Conservation (phyloP, 2,797 vertebrate species). For the Botia kubotai region DNA sequence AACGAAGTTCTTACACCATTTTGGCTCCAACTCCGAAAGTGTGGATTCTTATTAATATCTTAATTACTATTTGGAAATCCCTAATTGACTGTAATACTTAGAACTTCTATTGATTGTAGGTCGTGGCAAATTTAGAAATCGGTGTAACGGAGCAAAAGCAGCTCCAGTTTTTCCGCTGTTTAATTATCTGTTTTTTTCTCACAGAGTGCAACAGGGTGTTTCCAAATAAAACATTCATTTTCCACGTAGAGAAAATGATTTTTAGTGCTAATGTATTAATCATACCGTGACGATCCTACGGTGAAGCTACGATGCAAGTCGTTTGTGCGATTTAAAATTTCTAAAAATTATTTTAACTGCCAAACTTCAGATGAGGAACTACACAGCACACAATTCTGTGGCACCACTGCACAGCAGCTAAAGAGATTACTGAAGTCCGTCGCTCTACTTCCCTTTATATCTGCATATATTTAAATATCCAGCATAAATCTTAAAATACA, state of each 20-base stretch:
- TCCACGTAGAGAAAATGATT: background rate
- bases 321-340: too few relatives aligned
- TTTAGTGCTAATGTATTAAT: conserved; percentile 3
- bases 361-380: too few relatives aligned
- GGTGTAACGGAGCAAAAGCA: conserved; percentile 54
- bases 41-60: conserved; percentile 73
- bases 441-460: too few relatives aligned
- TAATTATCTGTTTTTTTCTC: conserved; percentile 68
- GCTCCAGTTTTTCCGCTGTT: conserved; percentile 54
- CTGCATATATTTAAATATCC: background rate
- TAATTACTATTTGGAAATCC: conserved; percentile 76
- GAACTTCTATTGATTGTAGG: conserved; percentile 68
- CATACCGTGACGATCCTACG: background rate
- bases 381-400: too few relatives aligned
- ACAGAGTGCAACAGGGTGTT: background rate
- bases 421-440: too few relatives aligned
- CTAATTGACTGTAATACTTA: conserved; percentile 73
- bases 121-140: conserved; percentile 73
- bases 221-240: background rate
- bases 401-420: too few relatives aligned
- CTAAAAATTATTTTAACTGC: too few relatives aligned
- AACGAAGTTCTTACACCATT: conserved; percentile 65
- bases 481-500: background rate
- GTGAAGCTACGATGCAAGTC: background rate
- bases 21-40: conserved; percentile 62